phyloP scores from a whole-genome alignment of 1,140 invertebrate species.

The Heterodera schachtii region DNA sequence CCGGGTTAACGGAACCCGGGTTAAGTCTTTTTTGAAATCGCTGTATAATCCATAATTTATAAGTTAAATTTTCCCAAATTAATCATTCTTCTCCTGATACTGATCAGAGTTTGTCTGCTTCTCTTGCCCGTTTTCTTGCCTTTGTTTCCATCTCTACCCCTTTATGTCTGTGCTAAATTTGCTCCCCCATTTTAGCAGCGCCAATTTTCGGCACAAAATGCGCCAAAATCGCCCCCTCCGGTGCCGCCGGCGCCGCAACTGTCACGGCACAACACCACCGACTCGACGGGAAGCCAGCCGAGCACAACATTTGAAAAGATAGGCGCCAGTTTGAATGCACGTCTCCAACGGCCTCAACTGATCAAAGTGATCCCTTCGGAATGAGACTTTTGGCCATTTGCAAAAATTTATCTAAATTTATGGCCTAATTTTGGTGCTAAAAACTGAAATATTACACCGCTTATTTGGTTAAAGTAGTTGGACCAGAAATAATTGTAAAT shows the following conservation, averaged over 20 bases:
- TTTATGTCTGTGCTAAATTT: background rate
- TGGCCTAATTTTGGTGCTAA: too few species aligned
- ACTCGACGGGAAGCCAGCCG: constrained; percentile 9
- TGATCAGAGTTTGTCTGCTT: too few species aligned
- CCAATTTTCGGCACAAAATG: constrained; percentile 26
- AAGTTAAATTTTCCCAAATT: too few species aligned
- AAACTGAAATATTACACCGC: too few species aligned
- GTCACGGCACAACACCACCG: constrained; percentile 20
- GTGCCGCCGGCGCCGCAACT: constrained; percentile 2
- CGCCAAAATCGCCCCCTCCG: constrained; percentile 16
- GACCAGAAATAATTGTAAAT: too few species aligned
- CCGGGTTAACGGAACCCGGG: too few species aligned
- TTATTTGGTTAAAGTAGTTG: too few species aligned
- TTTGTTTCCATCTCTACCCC: background rate
- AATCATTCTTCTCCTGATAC: too few species aligned
- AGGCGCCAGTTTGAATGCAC: background rate
- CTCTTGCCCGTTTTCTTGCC: background rate
- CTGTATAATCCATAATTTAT: too few species aligned
- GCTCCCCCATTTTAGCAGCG: constrained; percentile 10
- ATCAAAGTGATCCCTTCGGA: background rate
- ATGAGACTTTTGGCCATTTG: too few species aligned
- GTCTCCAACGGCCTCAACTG: background rate
- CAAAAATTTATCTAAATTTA: background rate
- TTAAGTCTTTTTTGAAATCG: too few species aligned
- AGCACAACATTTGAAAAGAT: background rate